These are phyloP conservation scores for Phania funesta DNA, from an alignment of 2,888 invertebrate species.

Conservation along the genomic window DNA sequence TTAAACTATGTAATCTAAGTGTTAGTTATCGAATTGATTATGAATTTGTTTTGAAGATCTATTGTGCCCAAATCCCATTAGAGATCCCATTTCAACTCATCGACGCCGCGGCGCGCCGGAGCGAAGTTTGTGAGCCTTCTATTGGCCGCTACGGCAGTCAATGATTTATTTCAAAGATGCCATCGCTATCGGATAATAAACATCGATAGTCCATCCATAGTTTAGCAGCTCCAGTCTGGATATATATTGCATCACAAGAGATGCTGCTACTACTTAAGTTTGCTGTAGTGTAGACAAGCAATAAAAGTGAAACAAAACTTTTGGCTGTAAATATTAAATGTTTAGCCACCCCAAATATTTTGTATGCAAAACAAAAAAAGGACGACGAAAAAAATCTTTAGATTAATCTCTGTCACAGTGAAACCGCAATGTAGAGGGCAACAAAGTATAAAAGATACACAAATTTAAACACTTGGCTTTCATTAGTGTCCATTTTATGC, in stretches of 20 bases:
- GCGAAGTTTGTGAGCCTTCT: too few relatives aligned
- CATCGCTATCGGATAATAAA: too few relatives aligned
- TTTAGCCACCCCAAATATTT: slow-evolving; percentile 6
- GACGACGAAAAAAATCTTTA: slow-evolving; percentile 39
- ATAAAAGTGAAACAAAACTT: not conserved
- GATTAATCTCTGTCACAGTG: slow-evolving; percentile 51
- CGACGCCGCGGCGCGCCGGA: too few relatives aligned
- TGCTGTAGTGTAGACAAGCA: not conserved
- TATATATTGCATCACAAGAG: not conserved
- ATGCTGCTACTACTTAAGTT: not conserved
- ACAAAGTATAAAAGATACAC: not conserved
- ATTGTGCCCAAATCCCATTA: too few relatives aligned
- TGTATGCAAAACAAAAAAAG: not conserved
- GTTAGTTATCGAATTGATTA: too few relatives aligned
- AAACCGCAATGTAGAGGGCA: not conserved
- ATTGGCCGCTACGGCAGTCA: too few relatives aligned
- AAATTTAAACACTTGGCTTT: slow-evolving; percentile 7
- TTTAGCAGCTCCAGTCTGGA: too few relatives aligned
- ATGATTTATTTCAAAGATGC: too few relatives aligned
- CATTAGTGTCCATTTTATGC: not conserved
- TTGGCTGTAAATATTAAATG: not conserved
- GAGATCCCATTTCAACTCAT: too few relatives aligned
- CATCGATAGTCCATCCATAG: too few relatives aligned
- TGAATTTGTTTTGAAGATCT: too few relatives aligned
- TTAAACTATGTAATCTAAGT: too few relatives aligned